Percentiles rank a stretch among this genome's conserved stretches.
Conservation (phyloP, 2,797 vertebrate genomes). For the Notolabrus celidotus region DNA sequence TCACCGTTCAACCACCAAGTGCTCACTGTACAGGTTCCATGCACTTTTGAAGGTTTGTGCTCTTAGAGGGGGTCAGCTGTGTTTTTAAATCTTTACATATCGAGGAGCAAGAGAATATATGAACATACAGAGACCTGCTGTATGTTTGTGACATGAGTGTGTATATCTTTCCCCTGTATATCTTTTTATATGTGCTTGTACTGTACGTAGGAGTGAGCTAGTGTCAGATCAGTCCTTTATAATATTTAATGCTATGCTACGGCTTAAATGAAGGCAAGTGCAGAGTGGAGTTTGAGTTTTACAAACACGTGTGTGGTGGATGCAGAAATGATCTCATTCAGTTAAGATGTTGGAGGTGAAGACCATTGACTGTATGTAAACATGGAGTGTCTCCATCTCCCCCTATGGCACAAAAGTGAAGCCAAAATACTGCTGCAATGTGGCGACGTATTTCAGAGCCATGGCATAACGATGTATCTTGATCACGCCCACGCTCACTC, state of each 20-base stretch:
- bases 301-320: neutral
- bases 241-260: slow-evolving; percentile 5
- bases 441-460: too few species aligned
- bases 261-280: slow-evolving; percentile 18
- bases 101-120: slow-evolving; percentile 13
- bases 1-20: neutral
- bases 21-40: slow-evolving; percentile 49
- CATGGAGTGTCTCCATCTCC: too few species aligned
- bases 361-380: too few species aligned
- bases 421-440: too few species aligned
- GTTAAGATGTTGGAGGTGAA: slow-evolving; percentile 1
- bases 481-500: too few species aligned
- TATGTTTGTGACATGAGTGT: slow-evolving; percentile 12
- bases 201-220: slow-evolving; percentile 40
- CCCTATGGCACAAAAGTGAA: too few species aligned
- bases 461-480: too few species aligned
- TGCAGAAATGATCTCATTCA: neutral
- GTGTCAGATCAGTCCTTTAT: neutral
- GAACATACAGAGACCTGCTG: slow-evolving; percentile 15
- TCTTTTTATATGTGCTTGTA: slow-evolving; percentile 38
- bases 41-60: slow-evolving; percentile 49
- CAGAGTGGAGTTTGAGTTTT: neutral
- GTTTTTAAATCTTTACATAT: slow-evolving; percentile 24
- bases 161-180: too few species aligned
- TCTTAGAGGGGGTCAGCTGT: slow-evolving; percentile 15